phyloP scores from a whole-genome alignment of 1,140 invertebrate species.

The Drosophila lowei region DNA sequence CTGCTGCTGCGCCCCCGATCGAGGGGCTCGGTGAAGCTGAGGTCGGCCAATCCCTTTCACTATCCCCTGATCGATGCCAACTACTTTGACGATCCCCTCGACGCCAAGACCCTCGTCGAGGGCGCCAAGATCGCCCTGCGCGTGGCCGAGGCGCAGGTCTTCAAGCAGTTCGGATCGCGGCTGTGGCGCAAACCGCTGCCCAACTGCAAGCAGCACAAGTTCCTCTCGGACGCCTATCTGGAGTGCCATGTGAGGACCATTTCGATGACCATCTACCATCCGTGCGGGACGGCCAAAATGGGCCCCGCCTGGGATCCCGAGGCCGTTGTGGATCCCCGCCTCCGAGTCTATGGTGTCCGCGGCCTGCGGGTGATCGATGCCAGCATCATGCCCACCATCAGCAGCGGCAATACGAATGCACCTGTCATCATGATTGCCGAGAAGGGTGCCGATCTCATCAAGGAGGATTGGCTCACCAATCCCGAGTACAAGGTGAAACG shows the following conservation, averaged over 20 bases:
- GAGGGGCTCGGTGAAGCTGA: constrained; percentile 89
- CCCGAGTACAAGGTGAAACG: constrained; percentile 75
- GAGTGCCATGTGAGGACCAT: constrained; percentile 93
- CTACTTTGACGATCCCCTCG: constrained; percentile 91
- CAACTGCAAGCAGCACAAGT: constrained; percentile 89
- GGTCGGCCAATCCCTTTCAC: constrained; percentile 91
- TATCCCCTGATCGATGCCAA: constrained; percentile 95
- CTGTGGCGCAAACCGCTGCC: constrained; percentile 89
- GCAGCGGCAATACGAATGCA: constrained; percentile 92
- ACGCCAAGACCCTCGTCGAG: constrained; percentile 91
- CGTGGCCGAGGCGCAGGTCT: constrained; percentile 89
- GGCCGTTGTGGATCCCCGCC: constrained; percentile 91
- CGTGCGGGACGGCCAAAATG: constrained; percentile 92
- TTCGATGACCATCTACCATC: constrained; percentile 94
- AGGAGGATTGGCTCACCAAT: constrained; percentile 87
- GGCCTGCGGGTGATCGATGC: constrained; percentile 93
- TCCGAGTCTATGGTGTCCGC: constrained; percentile 90
- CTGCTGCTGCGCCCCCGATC: constrained; percentile 91
- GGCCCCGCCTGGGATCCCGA: constrained; percentile 89
- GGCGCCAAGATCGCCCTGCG: constrained; percentile 90
- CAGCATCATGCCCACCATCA: constrained; percentile 94
- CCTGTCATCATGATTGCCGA: constrained; percentile 94
- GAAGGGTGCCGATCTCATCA: constrained; percentile 92
- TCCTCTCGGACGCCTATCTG: constrained; percentile 91
- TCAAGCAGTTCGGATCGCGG: constrained; percentile 91